Percentiles rank a stretch among this genome's conserved stretches.
phyloP scores from a whole-genome alignment of 2,888 invertebrate species.

The Leuctra nigra region DNA sequence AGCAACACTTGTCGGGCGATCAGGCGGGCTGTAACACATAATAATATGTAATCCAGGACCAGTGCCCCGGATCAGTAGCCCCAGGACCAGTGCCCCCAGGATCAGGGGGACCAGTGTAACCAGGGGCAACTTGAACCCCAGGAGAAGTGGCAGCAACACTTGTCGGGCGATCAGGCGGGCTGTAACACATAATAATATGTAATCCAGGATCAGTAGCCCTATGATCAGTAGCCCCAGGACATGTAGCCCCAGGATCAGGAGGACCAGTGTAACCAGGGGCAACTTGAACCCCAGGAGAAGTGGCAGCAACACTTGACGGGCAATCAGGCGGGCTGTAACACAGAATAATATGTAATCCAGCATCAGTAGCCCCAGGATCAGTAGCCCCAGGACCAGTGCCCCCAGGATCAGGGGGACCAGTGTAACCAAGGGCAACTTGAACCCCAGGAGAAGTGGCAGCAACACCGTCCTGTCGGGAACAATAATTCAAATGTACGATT shows the following conservation, averaged over 20 bases:
- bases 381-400: slow-evolving; percentile 55
- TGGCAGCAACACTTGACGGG: slow-evolving; percentile 67
- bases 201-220: too few species aligned
- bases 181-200: slow-evolving; percentile 43
- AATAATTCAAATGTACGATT: too few species aligned
- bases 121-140: slow-evolving; percentile 74
- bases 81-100: slow-evolving; percentile 60
- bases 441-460: slow-evolving; percentile 69
- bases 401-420: slow-evolving; percentile 68
- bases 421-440: slow-evolving; percentile 72
- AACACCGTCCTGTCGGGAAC: too few species aligned
- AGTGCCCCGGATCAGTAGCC: too few species aligned
- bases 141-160: slow-evolving; percentile 66
- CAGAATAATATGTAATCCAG: neutral
- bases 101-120: slow-evolving; percentile 66
- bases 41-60: too few species aligned
- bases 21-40: slow-evolving; percentile 63
- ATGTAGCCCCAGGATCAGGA: slow-evolving; percentile 65
- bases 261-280: slow-evolving; percentile 65
- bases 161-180: slow-evolving; percentile 64
- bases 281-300: slow-evolving; percentile 74
- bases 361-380: too few species aligned
- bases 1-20: slow-evolving; percentile 63
- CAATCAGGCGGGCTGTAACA: slow-evolving; percentile 61
- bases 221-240: too few species aligned